Conservation (phyloP, 2,888 invertebrate genomes). For the Athrips mouffetella region DNA sequence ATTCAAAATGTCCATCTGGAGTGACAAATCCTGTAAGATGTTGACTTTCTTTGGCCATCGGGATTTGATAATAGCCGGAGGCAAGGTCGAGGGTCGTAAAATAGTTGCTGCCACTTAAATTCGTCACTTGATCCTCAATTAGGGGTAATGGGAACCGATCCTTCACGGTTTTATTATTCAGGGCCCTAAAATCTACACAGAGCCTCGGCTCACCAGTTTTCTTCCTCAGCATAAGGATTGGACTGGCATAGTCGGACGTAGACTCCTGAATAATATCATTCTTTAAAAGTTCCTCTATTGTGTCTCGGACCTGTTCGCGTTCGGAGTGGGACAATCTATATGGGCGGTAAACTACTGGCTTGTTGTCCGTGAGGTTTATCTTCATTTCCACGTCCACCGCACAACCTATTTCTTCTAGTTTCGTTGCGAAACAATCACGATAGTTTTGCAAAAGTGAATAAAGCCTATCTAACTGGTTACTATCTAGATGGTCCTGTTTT, state of each 20-base stretch:
- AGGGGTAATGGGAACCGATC: slow-evolving; percentile 23
- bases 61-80: slow-evolving; percentile 43
- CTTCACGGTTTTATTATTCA: slow-evolving; percentile 29
- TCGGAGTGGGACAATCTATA: slow-evolving; percentile 23
- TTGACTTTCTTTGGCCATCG: too few relatives aligned
- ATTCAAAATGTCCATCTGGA: slow-evolving; percentile 34
- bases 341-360: slow-evolving; percentile 25
- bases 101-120: slow-evolving; percentile 29
- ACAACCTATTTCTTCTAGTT: slow-evolving; percentile 23
- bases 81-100: slow-evolving; percentile 37
- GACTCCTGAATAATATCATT: slow-evolving; percentile 26
- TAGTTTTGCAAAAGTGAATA: slow-evolving; percentile 17
- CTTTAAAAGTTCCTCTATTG: slow-evolving; percentile 21
- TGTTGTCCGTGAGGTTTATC: slow-evolving; percentile 22
- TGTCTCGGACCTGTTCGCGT: slow-evolving; percentile 20
- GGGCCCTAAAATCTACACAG: slow-evolving; percentile 29
- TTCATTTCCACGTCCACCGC: slow-evolving; percentile 19
- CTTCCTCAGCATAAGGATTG: slow-evolving; percentile 26
- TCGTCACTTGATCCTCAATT: slow-evolving; percentile 31
- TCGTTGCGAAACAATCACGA: slow-evolving; percentile 20
- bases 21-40: too few relatives aligned
- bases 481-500: slow-evolving; percentile 12
- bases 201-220: slow-evolving; percentile 27
- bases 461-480: slow-evolving; percentile 5
- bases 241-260: slow-evolving; percentile 25